Conservation (phyloP, 2,888 invertebrate species). For the Melinopterus prodromus region DNA sequence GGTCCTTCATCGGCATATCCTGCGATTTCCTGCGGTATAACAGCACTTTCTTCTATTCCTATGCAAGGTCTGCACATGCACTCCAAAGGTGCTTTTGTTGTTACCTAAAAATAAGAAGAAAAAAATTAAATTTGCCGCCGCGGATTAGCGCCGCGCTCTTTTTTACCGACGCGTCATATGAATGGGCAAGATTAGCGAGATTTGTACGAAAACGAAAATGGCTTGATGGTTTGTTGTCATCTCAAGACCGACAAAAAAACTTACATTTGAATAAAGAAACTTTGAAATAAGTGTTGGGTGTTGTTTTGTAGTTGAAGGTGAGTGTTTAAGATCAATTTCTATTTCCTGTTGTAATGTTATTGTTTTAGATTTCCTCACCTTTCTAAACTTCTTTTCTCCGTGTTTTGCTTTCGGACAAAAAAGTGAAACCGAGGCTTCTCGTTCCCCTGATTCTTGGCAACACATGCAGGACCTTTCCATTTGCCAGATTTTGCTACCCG, state of each 20-base stretch:
- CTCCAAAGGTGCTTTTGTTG: conserved; percentile 91
- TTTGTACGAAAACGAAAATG: not conserved
- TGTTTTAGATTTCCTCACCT: conserved; percentile 63
- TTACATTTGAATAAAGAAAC: not conserved
- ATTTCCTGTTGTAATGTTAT: not conserved
- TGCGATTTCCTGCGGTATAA: conserved; percentile 90
- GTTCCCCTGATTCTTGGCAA: conserved; percentile 79
- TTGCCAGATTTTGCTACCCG: conserved; percentile 95
- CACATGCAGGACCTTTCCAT: conserved; percentile 96
- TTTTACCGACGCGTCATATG: conserved; percentile 23
- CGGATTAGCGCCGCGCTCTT: not conserved
- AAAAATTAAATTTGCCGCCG: conserved; percentile 31
- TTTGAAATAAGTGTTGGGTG: not conserved
- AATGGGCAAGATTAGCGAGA: conserved; percentile 6
- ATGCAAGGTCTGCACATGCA: conserved; percentile 96
- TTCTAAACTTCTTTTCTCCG: conserved; percentile 85
- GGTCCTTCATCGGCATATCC: conserved; percentile 86
- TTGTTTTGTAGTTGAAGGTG: not conserved
- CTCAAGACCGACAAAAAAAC: not conserved
- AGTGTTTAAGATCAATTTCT: not conserved
- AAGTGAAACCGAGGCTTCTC: conserved; percentile 87
- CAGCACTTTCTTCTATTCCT: conserved; percentile 84
- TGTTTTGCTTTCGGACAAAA: conserved; percentile 90
- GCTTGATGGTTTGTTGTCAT: not conserved
- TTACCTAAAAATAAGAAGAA: conserved; percentile 67